phyloP scores from a whole-genome alignment of 1,140 invertebrate species.

The Caenorhabditis latens region DNA sequence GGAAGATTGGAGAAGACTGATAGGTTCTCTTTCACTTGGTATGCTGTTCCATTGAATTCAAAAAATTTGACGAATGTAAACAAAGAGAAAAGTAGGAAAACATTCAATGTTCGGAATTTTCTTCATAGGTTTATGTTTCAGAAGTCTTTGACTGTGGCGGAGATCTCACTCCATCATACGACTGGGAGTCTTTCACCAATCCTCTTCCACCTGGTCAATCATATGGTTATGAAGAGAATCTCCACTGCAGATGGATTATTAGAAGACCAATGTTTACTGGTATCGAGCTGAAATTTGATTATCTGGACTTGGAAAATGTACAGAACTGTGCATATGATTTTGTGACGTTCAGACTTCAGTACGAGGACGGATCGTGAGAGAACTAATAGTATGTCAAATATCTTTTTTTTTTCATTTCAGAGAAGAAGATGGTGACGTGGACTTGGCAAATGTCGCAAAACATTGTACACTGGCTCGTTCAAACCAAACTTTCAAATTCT shows the following conservation, averaged over 20 bases:
- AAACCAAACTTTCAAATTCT: conserved; percentile 58
- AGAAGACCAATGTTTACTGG: conserved; percentile 67
- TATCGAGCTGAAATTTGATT: conserved; percentile 67
- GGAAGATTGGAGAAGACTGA: conserved; percentile 30
- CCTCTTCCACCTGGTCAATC: conserved; percentile 51
- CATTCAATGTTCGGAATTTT: conserved; percentile 49
- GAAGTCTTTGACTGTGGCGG: conserved; percentile 68
- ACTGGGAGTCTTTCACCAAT: conserved; percentile 65
- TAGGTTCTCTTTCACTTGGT: conserved; percentile 38
- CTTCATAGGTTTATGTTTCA: not conserved
- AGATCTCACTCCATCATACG: conserved; percentile 68
- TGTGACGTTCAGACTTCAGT: conserved; percentile 64
- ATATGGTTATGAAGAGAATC: conserved; percentile 68
- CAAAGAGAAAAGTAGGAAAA: not conserved
- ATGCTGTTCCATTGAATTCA: conserved; percentile 5
- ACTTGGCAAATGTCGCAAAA: conserved; percentile 30
- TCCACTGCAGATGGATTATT: conserved; percentile 71
- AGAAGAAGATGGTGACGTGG: conserved; percentile 39
- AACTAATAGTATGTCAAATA: not conserved
- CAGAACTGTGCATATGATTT: conserved; percentile 71
- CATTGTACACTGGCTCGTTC: conserved; percentile 66
- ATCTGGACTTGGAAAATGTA: conserved; percentile 72
- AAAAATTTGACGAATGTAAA: not conserved
- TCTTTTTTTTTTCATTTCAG: not conserved
- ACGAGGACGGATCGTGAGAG: conserved; percentile 31